Evolutionary conservation across 2,888 invertebrate species (phyloP).

Genomic region (Dione vanillae): DNA sequence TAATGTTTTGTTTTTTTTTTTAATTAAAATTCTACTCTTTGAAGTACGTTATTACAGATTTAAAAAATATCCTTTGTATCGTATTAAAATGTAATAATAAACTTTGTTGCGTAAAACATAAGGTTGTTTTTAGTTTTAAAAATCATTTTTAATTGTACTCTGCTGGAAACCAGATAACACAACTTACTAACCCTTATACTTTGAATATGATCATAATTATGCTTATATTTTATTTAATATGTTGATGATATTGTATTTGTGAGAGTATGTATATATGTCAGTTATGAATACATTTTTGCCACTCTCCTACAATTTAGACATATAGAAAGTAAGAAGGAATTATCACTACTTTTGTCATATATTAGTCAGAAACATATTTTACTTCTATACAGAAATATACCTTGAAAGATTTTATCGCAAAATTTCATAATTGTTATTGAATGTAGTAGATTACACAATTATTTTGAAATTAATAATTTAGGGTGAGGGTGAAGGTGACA

Average conservation of each 20-base stretch:
- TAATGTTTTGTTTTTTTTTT: conserved; percentile 18
- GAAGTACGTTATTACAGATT: conserved; percentile 26
- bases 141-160: conserved; percentile 19
- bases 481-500: no score
- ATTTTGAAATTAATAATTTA: no score
- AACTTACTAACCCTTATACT: conserved; percentile 17
- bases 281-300: no score
- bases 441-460: no score
- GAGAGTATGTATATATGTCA: no score
- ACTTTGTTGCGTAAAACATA: neutral
- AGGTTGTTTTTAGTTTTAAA: conserved; percentile 3
- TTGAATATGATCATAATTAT: conserved; percentile 23
- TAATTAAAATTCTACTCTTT: conserved; percentile 23
- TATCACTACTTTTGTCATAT: no score
- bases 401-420: no score
- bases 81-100: neutral
- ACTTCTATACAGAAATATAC: no score
- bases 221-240: neutral
- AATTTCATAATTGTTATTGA: no score
- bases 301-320: no score
- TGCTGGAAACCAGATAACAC: conserved; percentile 20
- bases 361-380: no score
- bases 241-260: neutral
- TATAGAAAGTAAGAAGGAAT: no score
- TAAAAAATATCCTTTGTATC: conserved; percentile 18